phyloP scores from a whole-genome alignment of 2,797 vertebrate genomes.

The Podargus strigoides region DNA sequence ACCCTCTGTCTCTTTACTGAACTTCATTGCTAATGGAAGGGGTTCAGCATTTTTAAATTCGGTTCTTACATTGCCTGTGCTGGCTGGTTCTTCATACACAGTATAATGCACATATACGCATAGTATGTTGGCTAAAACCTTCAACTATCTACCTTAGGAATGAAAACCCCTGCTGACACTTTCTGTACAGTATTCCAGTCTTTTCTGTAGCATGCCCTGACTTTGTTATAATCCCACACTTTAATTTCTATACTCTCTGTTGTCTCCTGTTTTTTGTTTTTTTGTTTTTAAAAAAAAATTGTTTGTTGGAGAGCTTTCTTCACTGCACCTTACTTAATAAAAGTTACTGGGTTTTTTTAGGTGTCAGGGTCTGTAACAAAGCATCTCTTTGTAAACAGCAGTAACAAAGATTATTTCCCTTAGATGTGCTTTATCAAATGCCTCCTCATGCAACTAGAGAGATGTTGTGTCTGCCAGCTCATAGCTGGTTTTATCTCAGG shows the following conservation, averaged over 20 bases:
- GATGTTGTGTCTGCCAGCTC: neutral
- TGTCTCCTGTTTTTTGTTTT: neutral
- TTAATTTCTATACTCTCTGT: neutral
- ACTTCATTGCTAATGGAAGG: neutral
- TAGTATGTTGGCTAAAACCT: neutral
- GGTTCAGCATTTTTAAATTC: neutral
- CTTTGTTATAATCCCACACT: neutral
- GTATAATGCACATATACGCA: rapidly evolving
- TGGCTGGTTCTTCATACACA: neutral
- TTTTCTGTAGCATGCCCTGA: neutral
- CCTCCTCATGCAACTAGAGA: neutral
- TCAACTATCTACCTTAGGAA: neutral
- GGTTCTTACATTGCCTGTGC: neutral
- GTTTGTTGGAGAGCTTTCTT: neutral
- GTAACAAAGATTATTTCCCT: neutral
- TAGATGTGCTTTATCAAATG: neutral
- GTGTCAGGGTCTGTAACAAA: neutral
- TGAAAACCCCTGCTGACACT: neutral
- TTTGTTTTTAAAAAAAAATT: neutral
- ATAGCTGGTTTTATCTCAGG: neutral
- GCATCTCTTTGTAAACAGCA: neutral
- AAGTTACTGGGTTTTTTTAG: neutral
- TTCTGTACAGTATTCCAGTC: neutral
- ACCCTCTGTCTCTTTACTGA: neutral
- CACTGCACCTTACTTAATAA: neutral